Base-by-base conservation (phyloP, 2,797 vertebrate species). In the Ctenopoma multispine region DNA sequence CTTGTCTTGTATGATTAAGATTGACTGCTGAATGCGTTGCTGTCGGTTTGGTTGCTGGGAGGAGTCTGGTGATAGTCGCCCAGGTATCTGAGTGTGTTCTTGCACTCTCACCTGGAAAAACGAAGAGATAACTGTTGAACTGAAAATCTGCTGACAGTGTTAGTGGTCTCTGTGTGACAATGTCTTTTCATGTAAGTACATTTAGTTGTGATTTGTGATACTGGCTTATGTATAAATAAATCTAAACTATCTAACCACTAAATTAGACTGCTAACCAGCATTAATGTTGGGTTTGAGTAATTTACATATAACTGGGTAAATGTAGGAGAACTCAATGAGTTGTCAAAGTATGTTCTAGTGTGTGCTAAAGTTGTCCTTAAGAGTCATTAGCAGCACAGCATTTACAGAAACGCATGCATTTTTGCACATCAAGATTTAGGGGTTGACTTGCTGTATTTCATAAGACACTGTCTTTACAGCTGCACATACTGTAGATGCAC, bases 131-230 rank as follows among this genome's bases (percentile, higher is more conserved):
- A 4, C 53, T 21, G 2, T 48, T 24, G 0, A 50, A 43, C 14
- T 75, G 46, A 36, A 36, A 61, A 55, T 34, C 36, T 47, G 17
- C 71, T 17, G 55, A 46, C 57, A 18, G 64, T 3, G 0, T 60
- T 67, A 27, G 41, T 69, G 61, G 61, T 64, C 44, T 70, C 21
- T 54, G 10, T 43, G 75, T 78, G 75, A 80, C n/a, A 10, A 89
- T 87, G 78, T 47, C 81, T 34, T 41, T 60, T 23, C 34, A 58
- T 67, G 92, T 93, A 72, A 93, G 90, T 91, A 82, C 55, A 1
- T 13, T 20, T 5, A n/a, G 31, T 29, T 54, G 9, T 1, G 17
- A 12, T 27, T 7, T 40, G 10, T 43, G 11, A 49, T 17, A 43
- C 17, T 43, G 41, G 41, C 14, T 14, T 18, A 43, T 43, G 18